phyloP scores from a whole-genome alignment of 2,113 vertebrate species.

The Nothocercus nigrocapillus region DNA sequence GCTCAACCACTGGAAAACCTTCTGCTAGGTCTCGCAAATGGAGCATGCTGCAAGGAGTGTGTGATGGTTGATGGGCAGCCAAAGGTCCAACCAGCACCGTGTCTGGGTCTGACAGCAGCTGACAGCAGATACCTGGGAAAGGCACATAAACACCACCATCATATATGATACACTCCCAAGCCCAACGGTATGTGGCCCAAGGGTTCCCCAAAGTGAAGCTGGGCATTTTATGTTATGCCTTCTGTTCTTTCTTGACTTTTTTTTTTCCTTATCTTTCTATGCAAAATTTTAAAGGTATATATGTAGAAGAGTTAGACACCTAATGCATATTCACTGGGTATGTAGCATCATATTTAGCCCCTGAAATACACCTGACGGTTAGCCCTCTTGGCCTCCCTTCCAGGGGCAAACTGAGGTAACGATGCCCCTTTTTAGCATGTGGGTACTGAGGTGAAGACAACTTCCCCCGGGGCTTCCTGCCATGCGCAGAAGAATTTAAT shows the following conservation, averaged over 20 bases:
- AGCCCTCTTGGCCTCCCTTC: background rate
- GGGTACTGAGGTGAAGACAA: rapidly evolving
- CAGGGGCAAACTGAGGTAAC: background rate
- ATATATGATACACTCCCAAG: background rate
- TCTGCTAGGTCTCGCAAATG: background rate
- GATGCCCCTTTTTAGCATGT: rapidly evolving
- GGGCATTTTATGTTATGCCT: background rate
- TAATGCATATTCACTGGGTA: background rate
- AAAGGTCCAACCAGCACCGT: rapidly evolving
- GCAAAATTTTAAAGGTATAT: background rate
- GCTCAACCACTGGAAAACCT: background rate
- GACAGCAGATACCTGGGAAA: background rate
- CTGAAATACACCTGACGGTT: rapidly evolving
- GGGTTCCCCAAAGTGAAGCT: background rate
- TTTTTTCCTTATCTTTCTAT: background rate
- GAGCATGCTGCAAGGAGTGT: background rate
- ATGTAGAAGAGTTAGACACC: background rate
- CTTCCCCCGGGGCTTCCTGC: background rate
- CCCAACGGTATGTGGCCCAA: background rate
- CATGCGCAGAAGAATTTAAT: background rate
- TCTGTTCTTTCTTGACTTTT: background rate
- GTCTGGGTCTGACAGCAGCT: background rate
- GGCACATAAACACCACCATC: rapidly evolving
- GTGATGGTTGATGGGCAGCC: background rate
- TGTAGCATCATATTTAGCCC: background rate